Evolutionary conservation across 2,888 invertebrate species (phyloP).

Genomic region (Lithophane leautieri): DNA sequence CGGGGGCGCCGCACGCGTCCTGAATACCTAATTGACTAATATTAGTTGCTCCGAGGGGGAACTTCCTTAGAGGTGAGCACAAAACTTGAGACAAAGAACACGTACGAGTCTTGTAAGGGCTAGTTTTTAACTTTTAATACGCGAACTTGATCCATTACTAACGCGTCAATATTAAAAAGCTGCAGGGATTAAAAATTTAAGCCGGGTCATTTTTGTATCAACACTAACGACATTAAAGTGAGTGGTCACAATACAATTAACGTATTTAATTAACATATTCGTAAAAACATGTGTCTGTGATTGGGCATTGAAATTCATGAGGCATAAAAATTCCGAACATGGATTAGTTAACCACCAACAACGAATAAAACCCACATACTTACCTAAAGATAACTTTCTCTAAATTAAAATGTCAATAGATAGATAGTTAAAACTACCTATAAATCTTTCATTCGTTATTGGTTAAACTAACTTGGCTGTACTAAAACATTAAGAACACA

Average conservation of each 20-base stretch:
- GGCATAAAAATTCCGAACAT: no score
- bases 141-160: constrained; percentile 71
- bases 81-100: constrained; percentile 89
- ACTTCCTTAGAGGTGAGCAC: constrained; percentile 87
- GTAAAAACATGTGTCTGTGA: neutral
- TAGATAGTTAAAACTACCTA: neutral
- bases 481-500: constrained; percentile 40
- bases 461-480: constrained; percentile 22
- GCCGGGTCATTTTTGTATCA: neutral
- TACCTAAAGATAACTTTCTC: neutral
- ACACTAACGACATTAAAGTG: neutral
- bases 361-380: neutral
- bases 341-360: neutral
- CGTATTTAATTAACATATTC: neutral
- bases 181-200: neutral
- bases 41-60: constrained; percentile 86
- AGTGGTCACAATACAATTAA: neutral
- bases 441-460: constrained; percentile 10
- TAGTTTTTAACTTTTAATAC: constrained; percentile 85
- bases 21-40: constrained; percentile 90
- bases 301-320: neutral
- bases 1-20: constrained; percentile 83
- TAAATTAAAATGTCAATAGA: neutral
- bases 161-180: constrained; percentile 5
- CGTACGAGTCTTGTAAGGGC: constrained; percentile 83